phyloP scores from a whole-genome alignment of 1,140 invertebrate genomes.

The Drosophila sturtevanti region DNA sequence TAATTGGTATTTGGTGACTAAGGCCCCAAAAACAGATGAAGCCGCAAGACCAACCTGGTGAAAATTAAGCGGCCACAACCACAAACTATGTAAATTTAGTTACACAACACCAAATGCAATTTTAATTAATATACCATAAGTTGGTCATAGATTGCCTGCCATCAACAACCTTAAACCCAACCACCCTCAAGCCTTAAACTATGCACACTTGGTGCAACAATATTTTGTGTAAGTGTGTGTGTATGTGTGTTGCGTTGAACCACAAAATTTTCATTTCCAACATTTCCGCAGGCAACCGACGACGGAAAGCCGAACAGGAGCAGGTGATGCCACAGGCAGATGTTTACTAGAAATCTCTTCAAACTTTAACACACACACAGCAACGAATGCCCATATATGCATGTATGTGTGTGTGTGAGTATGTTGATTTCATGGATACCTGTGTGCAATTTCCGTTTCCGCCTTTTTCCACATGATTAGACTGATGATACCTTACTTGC shows the following conservation, averaged over 20 bases:
- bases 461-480: slow-evolving; percentile 77
- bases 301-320: slow-evolving; percentile 4
- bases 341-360: slow-evolving; percentile 10
- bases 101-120: slow-evolving; percentile 52
- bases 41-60: slow-evolving; percentile 18
- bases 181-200: background rate
- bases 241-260: slow-evolving; percentile 37
- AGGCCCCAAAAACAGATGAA: background rate
- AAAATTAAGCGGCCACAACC: slow-evolving; percentile 34
- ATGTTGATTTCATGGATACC: slow-evolving; percentile 22
- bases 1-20: slow-evolving; percentile 21
- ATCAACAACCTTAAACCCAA: background rate
- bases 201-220: slow-evolving; percentile 5
- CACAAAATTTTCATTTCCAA: slow-evolving; percentile 72
- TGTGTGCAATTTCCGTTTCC: slow-evolving; percentile 75
- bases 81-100: slow-evolving; percentile 33
- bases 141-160: slow-evolving; percentile 10
- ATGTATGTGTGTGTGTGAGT: background rate
- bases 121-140: slow-evolving; percentile 65
- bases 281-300: slow-evolving; percentile 47
- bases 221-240: slow-evolving; percentile 21
- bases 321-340: slow-evolving; percentile 38
- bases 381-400: slow-evolving; percentile 16
- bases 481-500: slow-evolving; percentile 69
- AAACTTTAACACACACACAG: slow-evolving; percentile 18